phyloP scores from a whole-genome alignment of 2,888 invertebrate species.

The Mesochorus sp. region DNA sequence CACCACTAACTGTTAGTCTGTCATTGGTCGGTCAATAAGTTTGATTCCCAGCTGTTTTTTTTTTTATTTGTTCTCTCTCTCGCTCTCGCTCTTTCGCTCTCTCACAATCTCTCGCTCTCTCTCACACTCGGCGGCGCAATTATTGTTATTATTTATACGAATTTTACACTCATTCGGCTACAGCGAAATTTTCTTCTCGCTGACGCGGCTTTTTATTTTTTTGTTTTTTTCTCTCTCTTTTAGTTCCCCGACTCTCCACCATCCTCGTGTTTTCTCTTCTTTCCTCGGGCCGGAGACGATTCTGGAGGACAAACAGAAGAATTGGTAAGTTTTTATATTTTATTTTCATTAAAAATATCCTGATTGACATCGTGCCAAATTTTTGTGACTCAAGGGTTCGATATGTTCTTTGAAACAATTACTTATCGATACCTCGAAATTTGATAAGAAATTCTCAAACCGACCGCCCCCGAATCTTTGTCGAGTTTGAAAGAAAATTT shows the following conservation, averaged over 20 bases:
- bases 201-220: conserved; percentile 53
- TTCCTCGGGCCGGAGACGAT: conserved; percentile 86
- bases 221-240: conserved; percentile 53
- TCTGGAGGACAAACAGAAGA: conserved; percentile 67
- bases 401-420: too few species aligned
- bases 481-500: too few species aligned
- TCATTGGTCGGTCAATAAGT: conserved; percentile 80
- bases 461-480: too few species aligned
- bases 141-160: conserved; percentile 79
- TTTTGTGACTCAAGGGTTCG: too few species aligned
- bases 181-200: conserved; percentile 67
- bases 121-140: conserved; percentile 78
- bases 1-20: conserved; percentile 78
- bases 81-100: conserved; percentile 70
- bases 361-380: too few species aligned
- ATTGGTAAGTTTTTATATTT: neutral
- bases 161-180: conserved; percentile 80
- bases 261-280: conserved; percentile 89
- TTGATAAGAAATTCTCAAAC: too few species aligned
- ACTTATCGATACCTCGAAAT: too few species aligned
- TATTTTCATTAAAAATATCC: neutral
- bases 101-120: conserved; percentile 69
- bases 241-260: conserved; percentile 82
- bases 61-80: conserved; percentile 33
- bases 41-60: conserved; percentile 79